Base-by-base conservation (phyloP, 2,113 vertebrate species). In the Phylloscopus whistleri region DNA sequence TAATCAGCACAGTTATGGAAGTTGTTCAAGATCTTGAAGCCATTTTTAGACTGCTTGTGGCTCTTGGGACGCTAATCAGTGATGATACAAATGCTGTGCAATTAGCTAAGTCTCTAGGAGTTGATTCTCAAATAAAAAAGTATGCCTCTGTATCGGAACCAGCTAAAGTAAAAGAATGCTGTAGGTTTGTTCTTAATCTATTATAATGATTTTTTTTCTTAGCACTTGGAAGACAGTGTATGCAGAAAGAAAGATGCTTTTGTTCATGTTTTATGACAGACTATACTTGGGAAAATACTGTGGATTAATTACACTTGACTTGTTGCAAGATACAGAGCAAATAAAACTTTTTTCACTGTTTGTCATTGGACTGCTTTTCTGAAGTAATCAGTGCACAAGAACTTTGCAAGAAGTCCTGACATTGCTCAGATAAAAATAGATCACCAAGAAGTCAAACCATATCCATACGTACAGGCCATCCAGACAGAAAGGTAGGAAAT, bases 11-110 rank as follows among this genome's bases (percentile, higher is more conserved):
- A 78, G 97, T 98, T 90, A 98, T 99, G 93, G 99, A 99, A 98
- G 98, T 98, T 59, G 98, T 99, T 86, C 98, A 99, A 98, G 99
- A 99, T 97, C 98, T 98, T 94, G 99, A 99, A 98, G 99, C 99
- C 35, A 91, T 99, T 93, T 99, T 99, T 97, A 98, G 99, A 98
- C 97, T 99, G 72, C 98, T 99, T 77, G 99, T 99, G 94, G 99
- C 99, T 92, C 98, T 99, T 97, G 99, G 99, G 96, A 99, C 99
- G 13, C 98, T 99, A 18, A 98, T 99, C 96, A 98, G 98, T 91
- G 98, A 98, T 52, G 99, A 99, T 97, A 92, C 94, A 94, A 99
- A 98, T 60, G 99, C 99, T 92, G 96, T 98, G 95, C 98, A 99
- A 95, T 98, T 99, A 98, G 99, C 99, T 73, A 99, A 98, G 94